Conservation (phyloP, 2,113 vertebrate species). For the Eptesicus fuscus region DNA sequence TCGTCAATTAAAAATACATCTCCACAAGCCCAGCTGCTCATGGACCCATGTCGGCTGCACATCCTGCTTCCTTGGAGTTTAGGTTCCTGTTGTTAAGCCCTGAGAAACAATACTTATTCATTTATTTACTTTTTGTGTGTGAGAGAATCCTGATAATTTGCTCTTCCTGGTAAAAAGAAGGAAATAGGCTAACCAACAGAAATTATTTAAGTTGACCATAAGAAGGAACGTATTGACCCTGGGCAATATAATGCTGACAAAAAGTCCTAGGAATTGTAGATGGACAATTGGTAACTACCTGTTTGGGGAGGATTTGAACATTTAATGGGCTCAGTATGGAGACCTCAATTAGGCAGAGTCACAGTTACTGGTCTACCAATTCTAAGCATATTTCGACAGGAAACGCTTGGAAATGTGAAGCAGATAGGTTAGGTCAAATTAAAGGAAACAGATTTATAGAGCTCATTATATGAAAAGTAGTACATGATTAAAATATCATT, state of each 20-base stretch:
- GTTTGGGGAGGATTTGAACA: constrained; percentile 12
- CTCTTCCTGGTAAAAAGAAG: constrained; percentile 10
- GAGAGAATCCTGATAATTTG: constrained; percentile 32
- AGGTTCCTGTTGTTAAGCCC: background rate
- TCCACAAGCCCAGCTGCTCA: background rate
- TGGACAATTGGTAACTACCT: background rate
- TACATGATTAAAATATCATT: constrained; percentile 27
- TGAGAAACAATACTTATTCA: background rate
- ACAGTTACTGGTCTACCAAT: background rate
- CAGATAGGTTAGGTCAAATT: background rate
- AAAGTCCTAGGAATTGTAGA: background rate
- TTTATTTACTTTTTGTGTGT: background rate
- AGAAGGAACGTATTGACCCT: background rate
- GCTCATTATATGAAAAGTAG: background rate
- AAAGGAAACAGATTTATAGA: constrained; percentile 33
- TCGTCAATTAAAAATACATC: constrained; percentile 45
- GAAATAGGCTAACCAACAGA: background rate
- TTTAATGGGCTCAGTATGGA: background rate
- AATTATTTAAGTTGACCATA: background rate
- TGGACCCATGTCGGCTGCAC: background rate
- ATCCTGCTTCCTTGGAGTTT: background rate
- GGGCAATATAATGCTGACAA: background rate
- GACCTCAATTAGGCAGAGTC: background rate
- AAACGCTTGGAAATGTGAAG: constrained; percentile 2
- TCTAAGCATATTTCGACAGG: background rate